These are phyloP conservation scores for Bombyx huttoni DNA, from an alignment of 2,888 invertebrate genomes.

Conservation along the genomic window DNA sequence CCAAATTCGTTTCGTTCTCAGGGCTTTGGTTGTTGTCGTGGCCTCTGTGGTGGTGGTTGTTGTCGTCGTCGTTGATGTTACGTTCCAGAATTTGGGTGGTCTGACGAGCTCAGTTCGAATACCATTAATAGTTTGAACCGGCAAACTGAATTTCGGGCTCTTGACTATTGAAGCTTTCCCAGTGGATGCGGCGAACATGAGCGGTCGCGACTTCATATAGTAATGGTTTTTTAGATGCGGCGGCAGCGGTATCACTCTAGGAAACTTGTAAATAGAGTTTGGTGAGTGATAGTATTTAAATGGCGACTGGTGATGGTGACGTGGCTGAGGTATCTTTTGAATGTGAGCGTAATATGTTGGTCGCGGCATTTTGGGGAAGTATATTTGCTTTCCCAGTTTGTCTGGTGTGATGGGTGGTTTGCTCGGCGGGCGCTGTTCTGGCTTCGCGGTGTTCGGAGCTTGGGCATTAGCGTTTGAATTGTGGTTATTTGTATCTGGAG, in stretches of 20 bases:
- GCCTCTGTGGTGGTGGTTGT: constrained; percentile 36
- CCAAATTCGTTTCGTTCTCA: constrained; percentile 64
- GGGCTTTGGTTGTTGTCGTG: constrained; percentile 40
- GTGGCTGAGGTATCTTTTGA: constrained; percentile 28
- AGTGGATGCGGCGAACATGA: constrained; percentile 35
- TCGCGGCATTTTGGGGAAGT: constrained; percentile 27
- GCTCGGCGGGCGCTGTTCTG: constrained; percentile 39
- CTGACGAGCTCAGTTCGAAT: constrained; percentile 43
- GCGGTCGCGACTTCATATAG: constrained; percentile 26
- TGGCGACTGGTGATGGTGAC: constrained; percentile 33
- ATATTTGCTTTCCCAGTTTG: constrained; percentile 25
- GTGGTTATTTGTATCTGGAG: constrained; percentile 19
- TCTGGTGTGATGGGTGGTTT: constrained; percentile 46
- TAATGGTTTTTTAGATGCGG: constrained; percentile 25
- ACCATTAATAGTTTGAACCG: constrained; percentile 54
- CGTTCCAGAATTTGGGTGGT: constrained; percentile 33
- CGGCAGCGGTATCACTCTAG: constrained; percentile 41
- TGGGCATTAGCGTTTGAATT: constrained; percentile 11
- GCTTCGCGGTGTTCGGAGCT: constrained; percentile 10
- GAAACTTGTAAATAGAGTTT: constrained; percentile 46
- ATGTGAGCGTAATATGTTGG: constrained; percentile 26
- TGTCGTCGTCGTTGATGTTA: constrained; percentile 24
- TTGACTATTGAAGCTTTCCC: constrained; percentile 31
- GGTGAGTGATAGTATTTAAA: constrained; percentile 26
- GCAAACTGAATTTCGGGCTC: constrained; percentile 46